Base-by-base conservation (phyloP, 2,888 invertebrate genomes). In the Clusia tigrina region DNA sequence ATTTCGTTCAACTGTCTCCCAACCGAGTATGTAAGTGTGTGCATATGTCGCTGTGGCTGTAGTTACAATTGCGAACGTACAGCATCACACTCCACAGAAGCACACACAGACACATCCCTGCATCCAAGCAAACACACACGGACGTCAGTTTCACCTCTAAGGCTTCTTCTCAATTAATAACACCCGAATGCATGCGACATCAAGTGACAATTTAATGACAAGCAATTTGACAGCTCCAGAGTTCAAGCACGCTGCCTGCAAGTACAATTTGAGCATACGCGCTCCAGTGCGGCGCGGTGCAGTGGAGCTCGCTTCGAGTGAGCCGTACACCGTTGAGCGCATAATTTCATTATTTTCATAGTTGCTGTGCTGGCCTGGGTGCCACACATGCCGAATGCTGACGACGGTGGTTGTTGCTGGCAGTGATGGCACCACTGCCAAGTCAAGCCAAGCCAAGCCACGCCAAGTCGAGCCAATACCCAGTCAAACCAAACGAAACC, bases 81-180 rank as follows among this genome's bases (percentile, higher is more conserved):
- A n/a, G n/a, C n/a, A n/a, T n/a, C n/a, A n/a, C n/a, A n/a, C n/a
- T n/a, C n/a, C n/a, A n/a, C n/a, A n/a, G n/a, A n/a, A n/a, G n/a
- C n/a, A n/a, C n/a, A n/a, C n/a, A n/a, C n/a, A n/a, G n/a, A n/a
- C n/a, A n/a, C n/a, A n/a, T n/a, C n/a, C n/a, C n/a, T n/a, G n/a
- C n/a, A n/a, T n/a, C n/a, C n/a, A n/a, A n/a, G n/a, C n/a, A n/a
- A n/a, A n/a, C n/a, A n/a, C n/a, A n/a, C n/a, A n/a, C n/a, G n/a
- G n/a, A n/a, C n/a, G n/a, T n/a, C 32, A 42, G 42, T n/a, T 42
- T 42, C 76, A 76, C 76, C 76, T 74, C 76, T 74, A 74, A 76
- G 74, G 76, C 74, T 74, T 74, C 74, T 74, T 73, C n/a, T n/a
- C 72, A 75, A 75, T 75, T 75, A 75, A 76, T 76, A 75, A 75